phyloP scores from a whole-genome alignment of 2,888 invertebrate genomes.

The Disparrhopalites patrizii region DNA sequence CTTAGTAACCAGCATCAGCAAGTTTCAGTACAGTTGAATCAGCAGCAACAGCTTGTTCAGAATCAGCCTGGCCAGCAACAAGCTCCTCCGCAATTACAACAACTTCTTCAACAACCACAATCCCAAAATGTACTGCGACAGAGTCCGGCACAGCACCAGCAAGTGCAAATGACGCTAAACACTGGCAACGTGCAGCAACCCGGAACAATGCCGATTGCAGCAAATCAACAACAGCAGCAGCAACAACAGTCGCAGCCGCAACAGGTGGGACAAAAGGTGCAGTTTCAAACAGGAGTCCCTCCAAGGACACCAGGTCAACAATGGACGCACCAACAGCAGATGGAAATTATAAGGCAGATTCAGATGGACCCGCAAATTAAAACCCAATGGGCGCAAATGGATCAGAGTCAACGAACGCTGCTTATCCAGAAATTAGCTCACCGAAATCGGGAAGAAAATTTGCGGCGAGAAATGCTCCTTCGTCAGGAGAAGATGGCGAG shows the following conservation, averaged over 20 bases:
- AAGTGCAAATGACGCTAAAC: constrained; percentile 14
- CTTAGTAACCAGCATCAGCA: neutral
- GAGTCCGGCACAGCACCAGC: constrained; percentile 16
- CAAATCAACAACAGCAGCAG: neutral
- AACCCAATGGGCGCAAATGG: constrained; percentile 47
- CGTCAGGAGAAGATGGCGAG: constrained; percentile 42
- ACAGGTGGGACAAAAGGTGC: constrained; percentile 25
- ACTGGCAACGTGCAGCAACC: neutral
- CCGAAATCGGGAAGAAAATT: constrained; percentile 44
- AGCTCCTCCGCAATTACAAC: constrained; percentile 18
- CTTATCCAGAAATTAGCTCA: constrained; percentile 46
- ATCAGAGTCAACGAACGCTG: constrained; percentile 38
- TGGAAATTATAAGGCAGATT: constrained; percentile 46
- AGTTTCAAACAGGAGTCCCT: constrained; percentile 16
- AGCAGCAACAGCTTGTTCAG: neutral
- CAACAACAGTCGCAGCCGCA: constrained; percentile 31
- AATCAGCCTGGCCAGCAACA: constrained; percentile 18
- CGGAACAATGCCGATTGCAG: neutral
- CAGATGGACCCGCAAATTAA: constrained; percentile 45
- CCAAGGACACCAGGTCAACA: constrained; percentile 19
- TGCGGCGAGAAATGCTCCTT: constrained; percentile 43
- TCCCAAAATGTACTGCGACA: constrained; percentile 15
- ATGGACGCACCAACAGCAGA: constrained; percentile 42
- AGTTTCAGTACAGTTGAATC: neutral
- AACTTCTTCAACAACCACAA: constrained; percentile 19